Base-by-base conservation (phyloP, 1,140 invertebrate genomes). In the Drosophila ironensis region DNA sequence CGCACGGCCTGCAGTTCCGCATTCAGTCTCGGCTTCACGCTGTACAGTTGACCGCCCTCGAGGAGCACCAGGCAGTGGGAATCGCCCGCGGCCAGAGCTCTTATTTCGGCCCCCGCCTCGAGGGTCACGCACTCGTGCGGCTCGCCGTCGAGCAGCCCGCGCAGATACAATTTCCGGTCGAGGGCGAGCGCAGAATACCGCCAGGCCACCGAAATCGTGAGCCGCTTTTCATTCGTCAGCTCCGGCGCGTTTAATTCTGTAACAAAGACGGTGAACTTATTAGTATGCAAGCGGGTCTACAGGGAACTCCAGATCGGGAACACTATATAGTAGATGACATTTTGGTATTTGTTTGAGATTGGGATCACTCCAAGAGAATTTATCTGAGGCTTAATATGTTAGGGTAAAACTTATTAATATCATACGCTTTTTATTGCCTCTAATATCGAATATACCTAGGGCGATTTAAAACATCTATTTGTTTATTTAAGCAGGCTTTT, bases 61-160 rank as follows among this genome's bases (percentile, higher is more conserved):
- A 90, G 63, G 5, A 90, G 28, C 11, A 88, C 67, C 12, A 90
- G 38, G 24, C 88, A 90, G 54, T 72, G 61, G 0, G 35, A 30
- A 12, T 90, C 76, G n/a, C 54, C 38, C 4, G 70, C 70, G 2
- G 82, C 72, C 41, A 89, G 19, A 2, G 73, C 54, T 17, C 50
- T 74, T 11, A 89, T 75, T 6, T 12, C 4, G 0, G 8, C 41
- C 1, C 72, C 16, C 1, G 72, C 46, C 9, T 73, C 46, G 14
- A 87, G 35, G 12, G 61, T 42, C 54, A 69, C 35, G 19, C 44
- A 51, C 41, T 86, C 74, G 3, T 37, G 14, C 7, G 71, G 74
- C 16, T 9, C n/a, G 4, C 33, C 7, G 0, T 52, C 42, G 6
- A 86, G 47, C 5, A 86, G 35, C 8, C 80, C 80, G 12, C 46